Evolutionary conservation across 2,888 invertebrate species (phyloP).

Genomic region (Sphaerolaimus hirsutus): DNA sequence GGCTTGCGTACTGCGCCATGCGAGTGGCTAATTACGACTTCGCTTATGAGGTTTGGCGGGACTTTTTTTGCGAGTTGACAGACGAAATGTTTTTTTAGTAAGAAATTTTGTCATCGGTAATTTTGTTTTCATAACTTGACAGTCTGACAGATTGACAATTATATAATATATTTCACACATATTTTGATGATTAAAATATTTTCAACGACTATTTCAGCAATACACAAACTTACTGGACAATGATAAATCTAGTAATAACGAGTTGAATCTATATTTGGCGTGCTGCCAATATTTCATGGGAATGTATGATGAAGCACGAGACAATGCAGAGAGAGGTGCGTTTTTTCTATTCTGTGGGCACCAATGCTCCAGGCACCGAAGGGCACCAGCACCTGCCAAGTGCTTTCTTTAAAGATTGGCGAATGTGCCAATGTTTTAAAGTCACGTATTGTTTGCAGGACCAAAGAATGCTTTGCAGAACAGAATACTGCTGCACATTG

Average conservation of each 20-base stretch:
- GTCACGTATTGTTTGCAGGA: slow-evolving; percentile 33
- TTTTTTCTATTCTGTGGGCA: neutral
- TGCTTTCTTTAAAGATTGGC: too few species aligned
- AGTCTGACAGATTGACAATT: neutral
- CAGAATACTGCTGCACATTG: slow-evolving; percentile 64
- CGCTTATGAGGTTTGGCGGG: slow-evolving; percentile 44
- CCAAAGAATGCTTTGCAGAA: slow-evolving; percentile 43
- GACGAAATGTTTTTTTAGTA: too few species aligned
- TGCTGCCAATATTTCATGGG: slow-evolving; percentile 87
- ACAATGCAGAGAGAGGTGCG: slow-evolving; percentile 33
- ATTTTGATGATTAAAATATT: neutral
- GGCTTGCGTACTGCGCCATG: slow-evolving; percentile 84
- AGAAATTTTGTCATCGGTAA: neutral
- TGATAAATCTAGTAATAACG: slow-evolving; percentile 30
- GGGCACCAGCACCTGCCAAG: neutral
- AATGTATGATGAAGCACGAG: slow-evolving; percentile 46
- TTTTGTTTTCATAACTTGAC: neutral
- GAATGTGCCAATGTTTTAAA: too few species aligned
- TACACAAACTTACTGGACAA: slow-evolving; percentile 30
- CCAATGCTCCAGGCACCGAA: neutral
- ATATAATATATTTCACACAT: neutral
- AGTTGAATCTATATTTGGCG: slow-evolving; percentile 52
- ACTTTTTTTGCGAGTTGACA: too few species aligned
- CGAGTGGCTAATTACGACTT: slow-evolving; percentile 76
- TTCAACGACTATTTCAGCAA: slow-evolving; percentile 18